These are phyloP conservation scores for Sympetrum striolatum DNA, from an alignment of 2,888 invertebrate genomes.

Conservation along the genomic window DNA sequence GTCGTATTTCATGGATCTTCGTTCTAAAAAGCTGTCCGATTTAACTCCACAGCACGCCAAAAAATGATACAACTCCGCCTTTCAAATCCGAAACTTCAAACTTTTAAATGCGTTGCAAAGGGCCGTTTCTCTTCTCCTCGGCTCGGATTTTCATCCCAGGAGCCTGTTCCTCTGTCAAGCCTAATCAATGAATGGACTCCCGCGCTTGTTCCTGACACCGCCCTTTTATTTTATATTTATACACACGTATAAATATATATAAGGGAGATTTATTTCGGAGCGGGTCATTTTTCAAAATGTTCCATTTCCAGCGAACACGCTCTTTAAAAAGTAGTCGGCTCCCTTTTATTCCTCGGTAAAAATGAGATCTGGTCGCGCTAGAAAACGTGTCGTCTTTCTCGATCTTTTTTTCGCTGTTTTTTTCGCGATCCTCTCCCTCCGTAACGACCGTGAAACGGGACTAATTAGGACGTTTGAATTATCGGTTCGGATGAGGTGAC, in stretches of 20 bases:
- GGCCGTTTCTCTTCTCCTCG: neutral
- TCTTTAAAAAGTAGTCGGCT: slow-evolving; percentile 2
- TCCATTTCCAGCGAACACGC: neutral
- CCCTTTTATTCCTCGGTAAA: neutral
- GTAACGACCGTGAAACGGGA: neutral
- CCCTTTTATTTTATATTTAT: neutral
- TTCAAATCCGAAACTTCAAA: no score
- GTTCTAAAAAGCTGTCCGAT: no score
- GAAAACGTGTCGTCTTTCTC: neutral
- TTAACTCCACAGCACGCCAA: no score
- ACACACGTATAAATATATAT: neutral
- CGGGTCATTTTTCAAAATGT: slow-evolving; percentile 3
- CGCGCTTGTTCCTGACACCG: slow-evolving; percentile 27
- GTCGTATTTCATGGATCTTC: no score
- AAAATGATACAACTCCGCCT: no score
- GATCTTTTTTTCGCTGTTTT: no score
- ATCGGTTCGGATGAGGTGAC: neutral
- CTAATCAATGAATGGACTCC: slow-evolving; percentile 13
- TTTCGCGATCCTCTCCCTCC: no score
- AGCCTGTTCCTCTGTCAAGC: neutral
- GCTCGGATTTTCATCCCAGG: neutral
- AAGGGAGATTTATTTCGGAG: neutral
- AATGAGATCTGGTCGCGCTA: neutral
- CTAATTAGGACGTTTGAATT: neutral
- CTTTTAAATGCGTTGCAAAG: no score